These are phyloP conservation scores for Cynopterus brachyotis DNA, from an alignment of 2,113 vertebrate genomes.

Conservation along the genomic window DNA sequence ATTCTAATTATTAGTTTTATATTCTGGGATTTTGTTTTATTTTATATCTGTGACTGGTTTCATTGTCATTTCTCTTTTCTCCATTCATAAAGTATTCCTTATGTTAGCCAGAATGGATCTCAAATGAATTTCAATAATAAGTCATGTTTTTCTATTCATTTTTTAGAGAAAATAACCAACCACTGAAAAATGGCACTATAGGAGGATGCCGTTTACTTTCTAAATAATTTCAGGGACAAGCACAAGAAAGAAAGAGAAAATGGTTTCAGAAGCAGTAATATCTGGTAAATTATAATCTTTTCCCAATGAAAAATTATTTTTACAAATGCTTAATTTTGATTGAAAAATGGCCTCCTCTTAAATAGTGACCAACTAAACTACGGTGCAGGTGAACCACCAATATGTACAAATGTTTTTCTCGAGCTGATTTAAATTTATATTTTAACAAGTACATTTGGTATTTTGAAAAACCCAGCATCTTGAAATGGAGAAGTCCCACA, in stretches of 20 bases:
- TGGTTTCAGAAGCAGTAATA: neutral
- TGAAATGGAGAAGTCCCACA: neutral
- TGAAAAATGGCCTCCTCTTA: neutral
- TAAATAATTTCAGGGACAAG: neutral
- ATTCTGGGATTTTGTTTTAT: conserved; percentile 30
- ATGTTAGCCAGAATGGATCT: conserved; percentile 13
- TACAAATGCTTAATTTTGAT: conserved; percentile 29
- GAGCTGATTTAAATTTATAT: neutral
- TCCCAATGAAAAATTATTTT: conserved; percentile 20
- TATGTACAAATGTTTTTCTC: neutral
- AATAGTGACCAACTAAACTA: neutral
- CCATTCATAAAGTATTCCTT: conserved; percentile 26
- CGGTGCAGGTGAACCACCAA: neutral
- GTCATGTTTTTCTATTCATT: neutral
- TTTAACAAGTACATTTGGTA: neutral
- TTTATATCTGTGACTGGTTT: conserved; percentile 36
- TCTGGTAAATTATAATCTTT: neutral
- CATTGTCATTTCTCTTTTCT: conserved; percentile 46
- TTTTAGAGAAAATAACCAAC: neutral
- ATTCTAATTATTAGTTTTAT: conserved; percentile 43
- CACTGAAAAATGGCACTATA: neutral
- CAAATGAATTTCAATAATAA: conserved; percentile 5
- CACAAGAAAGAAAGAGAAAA: neutral
- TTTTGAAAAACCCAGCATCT: neutral
- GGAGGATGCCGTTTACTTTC: conserved; percentile 30